Base-by-base conservation (phyloP, 2,797 vertebrate genomes). In the Paedocypris micromegethes region DNA sequence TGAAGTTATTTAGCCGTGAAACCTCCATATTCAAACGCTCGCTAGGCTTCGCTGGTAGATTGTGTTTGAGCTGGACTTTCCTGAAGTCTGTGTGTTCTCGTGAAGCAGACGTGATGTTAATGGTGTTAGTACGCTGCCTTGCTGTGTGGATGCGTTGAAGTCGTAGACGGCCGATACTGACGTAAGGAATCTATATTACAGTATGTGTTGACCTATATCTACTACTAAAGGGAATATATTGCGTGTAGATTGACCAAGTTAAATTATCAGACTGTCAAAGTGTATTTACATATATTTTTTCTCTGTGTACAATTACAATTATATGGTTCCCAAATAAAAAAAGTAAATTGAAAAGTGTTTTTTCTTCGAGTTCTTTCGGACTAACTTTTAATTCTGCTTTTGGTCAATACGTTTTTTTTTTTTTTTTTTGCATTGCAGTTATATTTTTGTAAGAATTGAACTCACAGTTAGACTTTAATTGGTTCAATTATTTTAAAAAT, bases 241-340 rank as follows among this genome's bases (percentile, higher is more conserved):
- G 62, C 44, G 55, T 56, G 50, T 40, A 57, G 23, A 56, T 57
- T 58, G 82, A 77, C 79, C 81, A 75, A 82, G 23, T 79, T 81
- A 64, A 47, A 80, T 71, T 72, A 84, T 82, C 81, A 74, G 83
- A 83, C 82, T 74, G 82, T 76, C 55, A 76, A 84, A 74, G 78
- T 82, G 79, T 86, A 76, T 74, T 80, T 83, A 80, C 86, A 76
- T 83, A 82, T 76, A 81, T 83, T 88, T 85, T 89, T 87, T 89
- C 89, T 90, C 84, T 90, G 85, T 88, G 83, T 80, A 82, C 50
- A 71, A 81, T 81, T 23, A 23, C 23, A 23, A 23, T 23, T 23
- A 23, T 23, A 23, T 23, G 23, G 23, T 23, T 23, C 23, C 23
- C 23, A 23, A 23, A 23, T 23, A 23, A 23, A 23, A 23, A 23